A percentile compares a stretch with the other conserved stretches of the same genome.
Evolutionary conservation across 2,888 invertebrate genomes (phyloP).

Genomic region (Apamea monoglypha): DNA sequence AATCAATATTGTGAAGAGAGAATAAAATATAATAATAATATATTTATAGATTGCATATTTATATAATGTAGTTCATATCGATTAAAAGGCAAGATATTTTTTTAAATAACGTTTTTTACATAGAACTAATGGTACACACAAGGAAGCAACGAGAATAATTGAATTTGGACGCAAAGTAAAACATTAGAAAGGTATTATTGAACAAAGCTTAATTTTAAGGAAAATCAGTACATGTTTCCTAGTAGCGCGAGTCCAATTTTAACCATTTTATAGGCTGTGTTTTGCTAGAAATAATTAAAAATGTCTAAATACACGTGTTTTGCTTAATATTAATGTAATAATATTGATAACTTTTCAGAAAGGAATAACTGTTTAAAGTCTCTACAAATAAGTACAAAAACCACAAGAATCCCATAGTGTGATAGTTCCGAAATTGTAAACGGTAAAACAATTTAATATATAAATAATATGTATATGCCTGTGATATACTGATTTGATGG

Average conservation of each 20-base stretch:
- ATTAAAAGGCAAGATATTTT: slow-evolving; percentile 13
- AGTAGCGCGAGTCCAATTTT: neutral
- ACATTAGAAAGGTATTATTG: neutral
- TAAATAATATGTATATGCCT: slow-evolving; percentile 70
- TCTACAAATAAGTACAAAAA: slow-evolving; percentile 31
- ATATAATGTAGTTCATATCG: neutral
- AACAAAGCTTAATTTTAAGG: neutral
- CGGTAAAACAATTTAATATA: slow-evolving; percentile 59
- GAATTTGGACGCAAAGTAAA: neutral
- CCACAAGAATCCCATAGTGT: slow-evolving; percentile 49
- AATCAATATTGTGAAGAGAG: too few species aligned
- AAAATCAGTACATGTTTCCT: slow-evolving; percentile 10
- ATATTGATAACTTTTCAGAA: neutral
- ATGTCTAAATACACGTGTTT: neutral
- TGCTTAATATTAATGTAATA: neutral
- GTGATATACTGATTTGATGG: slow-evolving; percentile 75
- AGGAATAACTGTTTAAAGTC: slow-evolving; percentile 1
- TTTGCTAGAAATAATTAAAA: slow-evolving; percentile 3
- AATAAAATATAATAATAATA: too few species aligned
- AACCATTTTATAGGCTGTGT: slow-evolving; percentile 6
- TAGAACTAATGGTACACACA: neutral
- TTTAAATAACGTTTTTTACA: neutral
- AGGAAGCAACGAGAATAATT: neutral
- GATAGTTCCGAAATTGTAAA: slow-evolving; percentile 58
- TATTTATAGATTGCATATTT: slow-evolving; percentile 22